Evolutionary conservation across 2,113 vertebrate genomes (phyloP), one percentile per base, ranked within the genome.

Genomic region (Penelope pileata): DNA sequence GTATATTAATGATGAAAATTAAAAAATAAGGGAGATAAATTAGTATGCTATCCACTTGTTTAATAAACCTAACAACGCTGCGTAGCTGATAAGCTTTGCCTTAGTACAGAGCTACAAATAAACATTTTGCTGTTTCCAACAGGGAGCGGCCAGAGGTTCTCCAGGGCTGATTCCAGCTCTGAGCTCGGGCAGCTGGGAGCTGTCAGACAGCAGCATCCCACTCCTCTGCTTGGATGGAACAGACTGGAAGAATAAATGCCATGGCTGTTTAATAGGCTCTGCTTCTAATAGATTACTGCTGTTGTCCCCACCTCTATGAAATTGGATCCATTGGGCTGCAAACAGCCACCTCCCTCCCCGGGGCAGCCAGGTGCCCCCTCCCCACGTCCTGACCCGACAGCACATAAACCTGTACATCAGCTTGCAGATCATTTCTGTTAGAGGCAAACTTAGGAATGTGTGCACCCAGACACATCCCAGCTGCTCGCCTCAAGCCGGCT

Each of bases 1-100:
- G 3, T 38, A 14, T 58, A 45, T 96, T 96, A 95, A 93, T 77
- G 84, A 88, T 59, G 88, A 42, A 66, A 83, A 95, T 96, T 96
- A 96, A 94, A 95, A n/a, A 90, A 82, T 26, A 74, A 18, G 53
- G 88, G 76, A 43, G 59, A 86, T 63, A 84, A 88, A 96, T 97
- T 96, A 96, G 86, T 56, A 48, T 9, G 67, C 63, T 40, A 2
- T 9, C 45, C 51, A 12, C 53, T 90, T 21, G 27, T 50, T 83
- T 63, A 67, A 86, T 4, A 40, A 56, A 29, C 43, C 54, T n/a
- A 24, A 2, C 66, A 42, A 4, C 24, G 4, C 2, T 62, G 47
- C 43, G 8, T 3, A 64, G 73, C 68, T 74, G 45, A 60, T 8
- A 30, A 63, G 56, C 51, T 26, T 43, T 74, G 74, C 43, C 64